Evolutionary conservation across 2,888 invertebrate genomes (phyloP), one percentile per base, ranked within the genome.

Genomic region (Zaprionus obscuricornis): DNA sequence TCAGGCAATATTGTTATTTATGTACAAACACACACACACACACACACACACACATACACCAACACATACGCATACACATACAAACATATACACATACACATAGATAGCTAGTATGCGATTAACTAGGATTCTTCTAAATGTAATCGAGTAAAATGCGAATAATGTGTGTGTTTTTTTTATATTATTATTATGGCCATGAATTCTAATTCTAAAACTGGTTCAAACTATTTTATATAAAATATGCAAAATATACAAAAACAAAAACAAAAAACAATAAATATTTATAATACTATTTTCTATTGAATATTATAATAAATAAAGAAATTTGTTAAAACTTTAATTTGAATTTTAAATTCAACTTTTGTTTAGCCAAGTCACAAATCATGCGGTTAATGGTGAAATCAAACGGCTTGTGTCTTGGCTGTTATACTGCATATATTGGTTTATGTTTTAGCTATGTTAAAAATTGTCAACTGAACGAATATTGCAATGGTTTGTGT

Each of bases 1-100:
- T 78, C 74, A 58, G 62, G 43, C 57, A 36, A 78, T 72, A 82
- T 62, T 71, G 55, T 78, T 78, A 82, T 78, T 78, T 82, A 82
- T 82, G 69, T 73, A 64, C 11, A 46, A 42, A 56, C 16, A 47
- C 5, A 34, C 13, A 49, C 7, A 47, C 11, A 33, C 13, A 29
- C 10, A 39, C 27, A 43, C 2, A 51, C 22, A 49, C 49, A 40
- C 8, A 22, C 29, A 33, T n/a, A 49, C 22, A 45, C 14, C n/a
- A n/a, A 37, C 22, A 43, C 26, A 54, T 14, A 40, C 11, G 18
- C 14, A 29, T 24, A 3, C 3, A 22, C n/a, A n/a, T 52, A n/a
- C 8, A 22, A 24, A 33, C 10, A 49, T 18, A 45, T 13, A 37
- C 22, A 43, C 26, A 54, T 14, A 40, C 11, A 34, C 14, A 29